Base-by-base conservation (phyloP, 2,888 invertebrate genomes). In the Ochropleura leucogaster region DNA sequence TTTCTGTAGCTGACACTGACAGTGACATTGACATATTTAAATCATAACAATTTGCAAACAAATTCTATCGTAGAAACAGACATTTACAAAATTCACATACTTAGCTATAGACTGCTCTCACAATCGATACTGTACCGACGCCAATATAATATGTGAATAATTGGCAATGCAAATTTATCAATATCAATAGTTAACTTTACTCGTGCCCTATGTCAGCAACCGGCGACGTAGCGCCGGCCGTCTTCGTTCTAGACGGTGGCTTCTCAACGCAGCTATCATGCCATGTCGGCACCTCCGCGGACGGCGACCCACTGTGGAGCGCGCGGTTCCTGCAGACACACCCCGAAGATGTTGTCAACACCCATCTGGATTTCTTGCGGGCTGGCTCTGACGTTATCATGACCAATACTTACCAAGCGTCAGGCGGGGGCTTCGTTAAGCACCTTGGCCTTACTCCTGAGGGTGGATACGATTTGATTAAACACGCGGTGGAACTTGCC, bases 401-500 rank as follows among this genome's bases (percentile, higher is more conserved):
- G 88, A 99, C 99, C 0, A 98, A 98, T 89, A 98, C 98, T 6
- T 99, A 99, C 92, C 99, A 99, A 94, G 98, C 98, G 0, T 98
- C 98, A 70, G 95, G 98, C 16, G 97, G 97, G 49, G 98, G 98
- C 14, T 98, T 99, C 90, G 95, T 97, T 76, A 97, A 98, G 90
- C 97, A 98, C 93, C 96, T 99, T 51, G 97, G 97, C 12, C 90
- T 98, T 20, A 96, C 97, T 59, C 96, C 97, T 82, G 97, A 97
- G 60, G 97, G 98, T 88, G 98, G 98, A 65, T 94, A 97, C 74
- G 95, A 97, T 55, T 95, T 99, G 30, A 98, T 99, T 55, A 97
- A 97, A 83, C 97, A 97, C 64, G 98, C 98, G 3, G 99, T 98
- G 0, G 90, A 95, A 16, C 92, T 98, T 16, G 99, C 98, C 0